phyloP scores from a whole-genome alignment of 2,113 vertebrate species.

The Marcusenius ussheri region DNA sequence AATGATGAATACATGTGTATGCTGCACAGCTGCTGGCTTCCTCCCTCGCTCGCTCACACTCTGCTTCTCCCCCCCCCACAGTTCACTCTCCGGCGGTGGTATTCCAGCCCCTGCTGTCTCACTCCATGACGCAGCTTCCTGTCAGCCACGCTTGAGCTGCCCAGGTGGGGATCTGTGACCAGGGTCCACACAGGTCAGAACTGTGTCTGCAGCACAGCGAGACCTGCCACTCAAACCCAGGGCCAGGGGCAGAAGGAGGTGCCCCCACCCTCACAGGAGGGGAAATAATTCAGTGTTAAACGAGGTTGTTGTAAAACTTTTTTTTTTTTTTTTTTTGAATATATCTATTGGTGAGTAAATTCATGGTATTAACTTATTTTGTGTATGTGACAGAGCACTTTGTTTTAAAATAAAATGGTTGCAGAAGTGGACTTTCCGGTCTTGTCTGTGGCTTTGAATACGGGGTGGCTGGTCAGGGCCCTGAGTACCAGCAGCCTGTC shows the following conservation, averaged over 20 bases:
- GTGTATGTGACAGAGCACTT: conserved; percentile 55
- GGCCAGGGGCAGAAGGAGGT: conserved; percentile 26
- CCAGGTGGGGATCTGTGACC: neutral
- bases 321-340: conserved; percentile 51
- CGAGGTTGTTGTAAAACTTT: conserved; percentile 43
- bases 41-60: neutral
- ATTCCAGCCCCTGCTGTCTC: conserved; percentile 57
- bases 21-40: neutral
- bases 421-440: conserved; percentile 26
- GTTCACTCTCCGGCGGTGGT: conserved; percentile 55
- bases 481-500: neutral
- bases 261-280: conserved; percentile 18
- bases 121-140: conserved; percentile 56
- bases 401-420: conserved; percentile 62
- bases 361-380: conserved; percentile 63
- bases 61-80: conserved; percentile 21
- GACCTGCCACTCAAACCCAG: neutral
- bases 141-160: conserved; percentile 51
- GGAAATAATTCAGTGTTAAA: conserved; percentile 21
- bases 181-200: conserved; percentile 19
- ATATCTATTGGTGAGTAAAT: conserved; percentile 50
- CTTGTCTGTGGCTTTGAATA: neutral
- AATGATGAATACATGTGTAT: too few species aligned
- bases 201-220: neutral
- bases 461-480: neutral